Base-by-base conservation (phyloP, 2,113 vertebrate species). In the Pteruthius melanotis region DNA sequence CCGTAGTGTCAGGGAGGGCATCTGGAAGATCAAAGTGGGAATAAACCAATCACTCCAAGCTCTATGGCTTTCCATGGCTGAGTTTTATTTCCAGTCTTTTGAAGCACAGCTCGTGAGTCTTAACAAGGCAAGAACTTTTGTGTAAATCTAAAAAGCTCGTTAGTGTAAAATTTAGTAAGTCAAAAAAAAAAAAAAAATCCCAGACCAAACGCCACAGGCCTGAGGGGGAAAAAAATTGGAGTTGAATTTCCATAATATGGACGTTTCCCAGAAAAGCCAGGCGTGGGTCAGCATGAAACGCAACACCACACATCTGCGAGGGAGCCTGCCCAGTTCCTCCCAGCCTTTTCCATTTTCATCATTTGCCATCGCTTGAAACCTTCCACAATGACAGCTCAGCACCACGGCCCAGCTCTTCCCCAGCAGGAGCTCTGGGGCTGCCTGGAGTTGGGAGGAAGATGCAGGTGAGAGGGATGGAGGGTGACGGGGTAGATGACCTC, bases 181-280 rank as follows among this genome's bases (percentile, higher is more conserved):
- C 68, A 14, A 66, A 42, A 69, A 63, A 49, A 53, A 7, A 68
- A 14, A 66, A 42, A 69, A 63, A 49, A 53, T 5, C 1, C 9
- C 44, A 59, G 37, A 21, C 24, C 19, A 27, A 69, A 54, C 10
- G 13, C 35, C 30, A 15, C 7, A 11, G 44, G 44, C 30, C 47
- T 24, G 30, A 2, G n/a, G 79, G 63, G 64, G 27, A 77, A 83
- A 93, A 83, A 93, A 95, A 6, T 17, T 82, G 56, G 65, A 71
- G 45, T 30, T 75, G 18, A 22, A 19, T 69, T 93, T 90, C 72
- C 11, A 5, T 50, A 56, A 30, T 3, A 30, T 0, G 0, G 37
- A 23, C 23, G 16, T 90, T 96, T 95, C 83, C 94, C 76, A 92
- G 93, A 89, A 93, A 92, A 94, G 56, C 54, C 68, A 68, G 40